Evolutionary conservation across 1,140 invertebrate species (phyloP), one percentile per base, ranked within the genome.

Genomic region (Aphelenchoides avenae): DNA sequence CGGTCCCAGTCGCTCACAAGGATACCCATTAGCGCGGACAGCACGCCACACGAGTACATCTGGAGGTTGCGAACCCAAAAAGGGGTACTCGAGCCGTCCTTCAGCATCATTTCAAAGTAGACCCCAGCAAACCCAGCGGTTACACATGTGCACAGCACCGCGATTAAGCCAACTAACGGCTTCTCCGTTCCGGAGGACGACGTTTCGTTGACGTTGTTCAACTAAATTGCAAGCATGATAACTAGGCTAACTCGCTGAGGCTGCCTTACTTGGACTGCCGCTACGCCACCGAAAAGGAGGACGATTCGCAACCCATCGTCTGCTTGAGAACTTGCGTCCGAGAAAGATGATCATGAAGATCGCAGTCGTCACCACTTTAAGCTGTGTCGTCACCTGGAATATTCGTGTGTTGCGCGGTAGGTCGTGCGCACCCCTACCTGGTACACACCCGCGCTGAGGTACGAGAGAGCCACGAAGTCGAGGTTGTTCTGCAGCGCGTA

Each of bases 41-140:
- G 20, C 18, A 59, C 9, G 4, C 66, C 61, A 43, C 61, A 68
- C 20, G 42, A 64, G 39, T 73, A 68, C 71, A 77, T 75, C 55
- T 75, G 73, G 51, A 75, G 41, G 52, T 75, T 75, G 22, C 73
- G 58, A 33, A 75, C 61, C 73, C 73, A 75, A 48, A 75, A 71
- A 1, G 75, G 54, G 7, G 75, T 77, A 13, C 36, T 48, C 22
- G 73, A 58, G 20, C 70, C 73, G 46, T 75, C 75, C 42, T 75
- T 75, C n/a, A 75, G 50, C 73, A 75, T 75, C 43, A 67, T 77
- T 50, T 75, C 73, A 43, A 75, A 75, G 44, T 76, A 75, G 30
- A 75, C 73, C 1, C 72, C 73, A 39, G 73, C 75, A 56, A 75
- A 75, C 30, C 73, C 75, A 30, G 73, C 75, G 13, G 67, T 76